phyloP scores from a whole-genome alignment of 2,888 invertebrate genomes.

The Andrena camellia region DNA sequence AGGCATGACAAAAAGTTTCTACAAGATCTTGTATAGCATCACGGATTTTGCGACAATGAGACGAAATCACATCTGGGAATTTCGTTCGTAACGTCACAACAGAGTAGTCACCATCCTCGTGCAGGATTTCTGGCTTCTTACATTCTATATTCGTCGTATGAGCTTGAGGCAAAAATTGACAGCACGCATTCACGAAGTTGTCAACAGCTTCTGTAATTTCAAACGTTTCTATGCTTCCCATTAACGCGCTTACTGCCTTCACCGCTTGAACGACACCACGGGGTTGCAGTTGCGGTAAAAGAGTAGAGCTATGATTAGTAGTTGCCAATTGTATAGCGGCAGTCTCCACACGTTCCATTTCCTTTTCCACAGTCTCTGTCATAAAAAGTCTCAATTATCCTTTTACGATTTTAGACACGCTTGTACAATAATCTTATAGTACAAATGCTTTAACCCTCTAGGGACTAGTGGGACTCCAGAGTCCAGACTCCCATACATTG shows the following conservation, averaged over 20 bases:
- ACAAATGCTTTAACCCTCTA: background rate
- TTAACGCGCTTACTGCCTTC: conserved; percentile 95
- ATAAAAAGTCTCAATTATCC: background rate
- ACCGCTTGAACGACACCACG: conserved; percentile 95
- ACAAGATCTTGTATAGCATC: conserved; percentile 93
- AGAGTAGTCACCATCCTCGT: conserved; percentile 90
- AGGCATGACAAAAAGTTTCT: conserved; percentile 94
- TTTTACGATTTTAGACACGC: background rate
- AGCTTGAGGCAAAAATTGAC: conserved; percentile 84
- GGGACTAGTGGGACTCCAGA: no score
- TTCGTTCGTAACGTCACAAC: conserved; percentile 88
- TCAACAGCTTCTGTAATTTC: conserved; percentile 93
- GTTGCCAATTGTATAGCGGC: conserved; percentile 86
- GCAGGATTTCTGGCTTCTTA: conserved; percentile 88
- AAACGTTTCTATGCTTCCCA: conserved; percentile 95
- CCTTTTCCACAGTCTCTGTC: conserved; percentile 92
- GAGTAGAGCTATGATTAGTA: conserved; percentile 80
- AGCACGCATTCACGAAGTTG: conserved; percentile 88
- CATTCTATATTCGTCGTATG: conserved; percentile 83
- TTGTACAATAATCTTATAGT: background rate
- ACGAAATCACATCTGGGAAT: conserved; percentile 87
- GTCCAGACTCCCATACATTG: no score
- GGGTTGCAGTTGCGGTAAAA: conserved; percentile 86
- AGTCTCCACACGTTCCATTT: conserved; percentile 91
- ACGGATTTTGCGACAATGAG: conserved; percentile 90